Evolutionary conservation across 2,888 invertebrate species (phyloP), one percentile per base, ranked within the genome.

Genomic region (Calliphora vomitoria): DNA sequence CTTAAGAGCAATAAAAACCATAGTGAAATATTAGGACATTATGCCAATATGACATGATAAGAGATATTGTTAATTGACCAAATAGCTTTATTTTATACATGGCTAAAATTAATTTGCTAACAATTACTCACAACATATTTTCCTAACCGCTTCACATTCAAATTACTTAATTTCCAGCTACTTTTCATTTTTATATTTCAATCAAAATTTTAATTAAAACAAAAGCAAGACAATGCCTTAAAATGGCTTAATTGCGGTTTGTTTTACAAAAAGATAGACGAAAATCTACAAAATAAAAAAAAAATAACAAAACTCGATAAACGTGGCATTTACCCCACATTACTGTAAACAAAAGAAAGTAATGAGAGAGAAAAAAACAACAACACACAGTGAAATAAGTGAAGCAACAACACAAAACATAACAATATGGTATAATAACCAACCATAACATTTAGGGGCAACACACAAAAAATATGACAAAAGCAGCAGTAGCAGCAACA

Each of bases 371-470:
- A 41, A 8, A 64, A 20, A 0, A 20, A 55, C 3, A 41, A 20
- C 0, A 20, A 55, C 3, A 41, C 1, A 11, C 25, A 75, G 47
- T 50, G 44, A 47, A 15, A 4, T 4, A 38, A 44, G 15, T 20
- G 20, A 38, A 2, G 35, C 31, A 31, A 60, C 18, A 53, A 38
- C 8, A 35, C 31, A 75, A 62, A 10, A 69, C 60, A 64, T 35
- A 50, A 72, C 64, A 64, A 72, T 81, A 44, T 55, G 72, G 53
- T 53, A 44, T 41, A 81, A 81, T 72, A 81, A 72, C 18, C 13
- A 41, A 64, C 25, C 38, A 72, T 72, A 72, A 81, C 31, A 13
- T 47, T 50, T 50, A 71, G 53, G 53, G 47, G 8, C 35, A 58
- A 50, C 15, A 62, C n/a, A 62, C 47, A 80, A 38, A 18, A 35